Evolutionary conservation across 1,140 invertebrate species (phyloP).

Genomic region (Ridgeia piscesae): DNA sequence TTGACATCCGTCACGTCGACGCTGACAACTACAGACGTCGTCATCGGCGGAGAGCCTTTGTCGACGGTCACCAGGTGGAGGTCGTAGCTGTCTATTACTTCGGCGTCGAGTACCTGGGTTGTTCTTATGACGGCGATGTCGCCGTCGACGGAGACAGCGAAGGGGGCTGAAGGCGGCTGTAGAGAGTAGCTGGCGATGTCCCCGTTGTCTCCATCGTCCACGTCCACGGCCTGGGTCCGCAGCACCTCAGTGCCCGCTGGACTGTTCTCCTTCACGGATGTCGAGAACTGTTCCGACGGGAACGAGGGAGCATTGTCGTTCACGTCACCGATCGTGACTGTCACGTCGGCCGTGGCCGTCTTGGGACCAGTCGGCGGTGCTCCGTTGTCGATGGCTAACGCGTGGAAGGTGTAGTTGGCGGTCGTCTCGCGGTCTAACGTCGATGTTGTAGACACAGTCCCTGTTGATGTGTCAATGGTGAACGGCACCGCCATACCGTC

Average conservation of each 20-base stretch:
- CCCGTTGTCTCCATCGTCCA: constrained; percentile 24
- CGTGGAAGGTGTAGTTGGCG: constrained; percentile 75
- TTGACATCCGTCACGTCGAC: background rate
- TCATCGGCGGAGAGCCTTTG: constrained; percentile 12
- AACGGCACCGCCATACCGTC: constrained; percentile 31
- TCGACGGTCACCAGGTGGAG: constrained; percentile 12
- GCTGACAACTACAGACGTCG: background rate
- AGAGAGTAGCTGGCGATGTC: constrained; percentile 25
- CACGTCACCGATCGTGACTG: constrained; percentile 82
- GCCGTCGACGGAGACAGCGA: constrained; percentile 17
- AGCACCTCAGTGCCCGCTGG: constrained; percentile 15
- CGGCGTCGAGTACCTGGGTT: background rate
- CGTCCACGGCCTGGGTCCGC: constrained; percentile 23
- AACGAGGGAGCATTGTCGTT: constrained; percentile 82
- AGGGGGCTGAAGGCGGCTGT: constrained; percentile 19
- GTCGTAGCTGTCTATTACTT: background rate
- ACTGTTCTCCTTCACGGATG: constrained; percentile 12
- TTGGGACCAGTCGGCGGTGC: constrained; percentile 64
- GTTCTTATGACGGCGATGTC: background rate
- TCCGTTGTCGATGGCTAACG: constrained; percentile 84
- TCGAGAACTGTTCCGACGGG: background rate
- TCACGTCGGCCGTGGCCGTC: constrained; percentile 66
- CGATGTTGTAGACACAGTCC: constrained; percentile 80
- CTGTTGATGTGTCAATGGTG: constrained; percentile 60
- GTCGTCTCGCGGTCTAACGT: constrained; percentile 81